Conservation (phyloP, 1,140 invertebrate genomes). For the Drosophila kikkawai region DNA sequence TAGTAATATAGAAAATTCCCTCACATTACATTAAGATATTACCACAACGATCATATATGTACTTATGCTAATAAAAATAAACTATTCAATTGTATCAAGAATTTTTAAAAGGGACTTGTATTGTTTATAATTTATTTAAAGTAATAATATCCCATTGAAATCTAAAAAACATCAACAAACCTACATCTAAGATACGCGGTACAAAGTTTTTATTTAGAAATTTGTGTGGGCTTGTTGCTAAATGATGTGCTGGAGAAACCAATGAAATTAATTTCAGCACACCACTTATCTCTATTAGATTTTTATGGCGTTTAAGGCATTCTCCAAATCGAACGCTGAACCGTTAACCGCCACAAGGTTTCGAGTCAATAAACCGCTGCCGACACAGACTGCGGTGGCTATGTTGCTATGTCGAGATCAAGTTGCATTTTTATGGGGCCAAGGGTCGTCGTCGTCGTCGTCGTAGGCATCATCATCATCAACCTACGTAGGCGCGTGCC, state of each 20-base stretch:
- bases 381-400: conserved; percentile 26
- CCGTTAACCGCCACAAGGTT: conserved; percentile 53
- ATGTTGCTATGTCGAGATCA: conserved; percentile 40
- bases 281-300: conserved; percentile 33
- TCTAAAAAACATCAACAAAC: not conserved
- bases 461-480: conserved; percentile 14
- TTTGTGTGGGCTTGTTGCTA: conserved; percentile 1
- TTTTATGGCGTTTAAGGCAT: conserved; percentile 35
- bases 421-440: conserved; percentile 55
- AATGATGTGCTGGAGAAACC: conserved; percentile 27
- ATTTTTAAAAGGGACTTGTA: not conserved
- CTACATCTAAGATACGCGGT: no score
- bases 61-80: no score
- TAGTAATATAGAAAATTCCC: not conserved
- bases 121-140: not conserved
- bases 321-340: conserved; percentile 30
- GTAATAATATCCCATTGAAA: not conserved
- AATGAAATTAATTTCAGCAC: conserved; percentile 34
- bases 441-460: conserved; percentile 45
- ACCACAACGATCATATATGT: no score
- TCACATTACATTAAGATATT: not conserved
- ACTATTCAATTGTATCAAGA: no score
- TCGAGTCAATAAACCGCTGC: conserved; percentile 44
- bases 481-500: conserved; percentile 53
- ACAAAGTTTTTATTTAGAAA: not conserved